These are phyloP conservation scores for Ecliptopera silaceata DNA, from an alignment of 2,888 invertebrate species.

Conservation along the genomic window DNA sequence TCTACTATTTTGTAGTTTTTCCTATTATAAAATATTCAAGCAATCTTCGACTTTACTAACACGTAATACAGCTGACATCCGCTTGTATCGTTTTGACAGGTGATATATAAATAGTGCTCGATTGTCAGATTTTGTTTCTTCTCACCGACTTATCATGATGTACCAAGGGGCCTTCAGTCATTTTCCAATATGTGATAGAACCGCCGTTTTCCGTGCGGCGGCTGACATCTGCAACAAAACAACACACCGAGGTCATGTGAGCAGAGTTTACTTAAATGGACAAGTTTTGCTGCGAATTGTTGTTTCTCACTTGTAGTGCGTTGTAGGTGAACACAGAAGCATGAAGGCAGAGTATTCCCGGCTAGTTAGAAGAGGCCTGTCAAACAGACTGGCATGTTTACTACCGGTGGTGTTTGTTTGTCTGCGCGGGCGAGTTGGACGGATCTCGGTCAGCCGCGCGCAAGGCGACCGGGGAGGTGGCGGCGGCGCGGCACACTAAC, in stretches of 20 bases:
- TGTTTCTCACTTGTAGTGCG: conserved; percentile 69
- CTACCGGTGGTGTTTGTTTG: conserved; percentile 67
- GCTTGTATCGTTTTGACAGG: conserved; percentile 20
- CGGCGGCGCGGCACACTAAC: conserved; percentile 28
- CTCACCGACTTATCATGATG: conserved; percentile 79
- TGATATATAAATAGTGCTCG: conserved; percentile 28
- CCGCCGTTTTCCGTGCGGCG: conserved; percentile 77
- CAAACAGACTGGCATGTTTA: conserved; percentile 57
- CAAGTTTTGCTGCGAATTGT: conserved; percentile 16
- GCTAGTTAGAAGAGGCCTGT: conserved; percentile 63
- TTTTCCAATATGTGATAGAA: conserved; percentile 81
- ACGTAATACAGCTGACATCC: conserved; percentile 12
- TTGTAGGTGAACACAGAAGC: conserved; percentile 66
- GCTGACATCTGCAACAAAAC: conserved; percentile 78
- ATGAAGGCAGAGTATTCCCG: conserved; percentile 65
- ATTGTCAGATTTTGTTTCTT: conserved; percentile 34
- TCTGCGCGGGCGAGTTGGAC: conserved; percentile 48
- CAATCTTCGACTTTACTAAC: conserved; percentile 7
- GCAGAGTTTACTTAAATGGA: conserved; percentile 40
- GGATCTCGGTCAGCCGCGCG: conserved; percentile 17
- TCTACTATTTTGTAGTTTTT: conserved; percentile 6
- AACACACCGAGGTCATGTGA: conserved; percentile 73
- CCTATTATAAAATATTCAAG: conserved; percentile 9
- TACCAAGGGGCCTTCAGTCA: conserved; percentile 73
- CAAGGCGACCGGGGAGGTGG: conserved; percentile 31